Base-by-base conservation (phyloP, 2,113 vertebrate genomes). In the Chlamydotis undulata region DNA sequence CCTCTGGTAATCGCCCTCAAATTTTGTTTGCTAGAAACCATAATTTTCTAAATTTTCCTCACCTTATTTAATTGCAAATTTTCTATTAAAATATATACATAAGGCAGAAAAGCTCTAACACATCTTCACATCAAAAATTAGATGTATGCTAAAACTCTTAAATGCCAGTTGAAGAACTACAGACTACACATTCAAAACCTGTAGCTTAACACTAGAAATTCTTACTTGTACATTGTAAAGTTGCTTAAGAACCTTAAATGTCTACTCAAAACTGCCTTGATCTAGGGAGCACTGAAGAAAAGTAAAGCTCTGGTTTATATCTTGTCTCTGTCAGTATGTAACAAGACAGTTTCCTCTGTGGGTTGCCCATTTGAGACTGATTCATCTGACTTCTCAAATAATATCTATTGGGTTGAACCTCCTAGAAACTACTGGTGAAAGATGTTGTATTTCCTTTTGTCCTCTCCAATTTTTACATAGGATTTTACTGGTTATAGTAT, bases 371-470 rank as follows among this genome's bases (percentile, higher is more conserved):
- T 55, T 73, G 61, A 87, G 39, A 64, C 17, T 23, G 11, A 73
- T 55, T 55, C 18, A 52, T 53, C 6, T 71, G 33, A 24, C 19
- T 76, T 91, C 25, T 65, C 45, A 87, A 28, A 43, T 49, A 10
- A 29, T 6, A 3, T n/a, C 9, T 68, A 4, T 39, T 45, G 0
- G 0, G 2, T 64, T 49, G 39, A 83, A 52, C 9, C 4, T 76
- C 41, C 35, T 37, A 60, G n/a, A 94, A 93, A 60, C 6, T 73
- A 2, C 31, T 53, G 14, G 12, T 53, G 16, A 19, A 89, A 82
- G 14, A 64, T 35, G 25, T 17, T 91, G 28, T 21, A 49, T 16
- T 90, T 47, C 21, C 15, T 81, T 87, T 60, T 77, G 17, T 41
- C 10, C 23, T 74, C 6, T 89, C 13, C n/a, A 43, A 4, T 50